phyloP scores from a whole-genome alignment of 2,888 invertebrate genomes.

The Hoplodrina blanda region DNA sequence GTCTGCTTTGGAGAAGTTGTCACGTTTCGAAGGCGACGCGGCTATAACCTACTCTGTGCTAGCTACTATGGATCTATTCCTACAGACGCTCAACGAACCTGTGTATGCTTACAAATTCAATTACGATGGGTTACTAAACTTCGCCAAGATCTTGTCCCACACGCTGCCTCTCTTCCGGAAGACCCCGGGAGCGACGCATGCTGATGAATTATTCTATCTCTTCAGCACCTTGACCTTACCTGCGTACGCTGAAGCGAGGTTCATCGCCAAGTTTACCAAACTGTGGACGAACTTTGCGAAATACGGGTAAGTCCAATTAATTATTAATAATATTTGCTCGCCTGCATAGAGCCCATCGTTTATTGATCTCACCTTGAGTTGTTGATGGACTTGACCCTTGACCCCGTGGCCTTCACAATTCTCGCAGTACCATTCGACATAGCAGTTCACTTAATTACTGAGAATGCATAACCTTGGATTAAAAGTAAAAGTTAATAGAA shows the following conservation, averaged over 20 bases:
- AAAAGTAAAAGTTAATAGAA: slow-evolving; percentile 26
- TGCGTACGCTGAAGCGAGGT: slow-evolving; percentile 38
- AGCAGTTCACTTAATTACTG: slow-evolving; percentile 8
- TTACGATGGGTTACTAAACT: slow-evolving; percentile 82
- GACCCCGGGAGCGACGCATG: slow-evolving; percentile 84
- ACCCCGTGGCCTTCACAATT: slow-evolving; percentile 3
- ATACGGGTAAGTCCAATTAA: slow-evolving; percentile 74
- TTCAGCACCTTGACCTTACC: slow-evolving; percentile 74
- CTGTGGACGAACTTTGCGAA: slow-evolving; percentile 87
- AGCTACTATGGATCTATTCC: slow-evolving; percentile 75
- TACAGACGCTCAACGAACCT: slow-evolving; percentile 69
- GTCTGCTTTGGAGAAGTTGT: slow-evolving; percentile 72
- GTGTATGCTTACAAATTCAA: slow-evolving; percentile 80
- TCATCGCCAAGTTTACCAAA: slow-evolving; percentile 73
- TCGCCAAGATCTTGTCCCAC: slow-evolving; percentile 73
- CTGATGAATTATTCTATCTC: slow-evolving; percentile 86
- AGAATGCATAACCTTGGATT: slow-evolving; percentile 18
- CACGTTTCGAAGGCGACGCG: slow-evolving; percentile 81
- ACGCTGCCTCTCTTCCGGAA: slow-evolving; percentile 56
- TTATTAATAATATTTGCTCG: slow-evolving; percentile 8
- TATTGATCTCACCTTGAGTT: slow-evolving; percentile 20
- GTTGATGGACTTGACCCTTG: slow-evolving; percentile 10
- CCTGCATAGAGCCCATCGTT: not conserved
- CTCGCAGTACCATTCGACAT: not conserved
- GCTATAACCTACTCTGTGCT: slow-evolving; percentile 80